These are phyloP conservation scores for Phoeniculus purpureus DNA, from an alignment of 2,797 vertebrate genomes.

Conservation along the genomic window DNA sequence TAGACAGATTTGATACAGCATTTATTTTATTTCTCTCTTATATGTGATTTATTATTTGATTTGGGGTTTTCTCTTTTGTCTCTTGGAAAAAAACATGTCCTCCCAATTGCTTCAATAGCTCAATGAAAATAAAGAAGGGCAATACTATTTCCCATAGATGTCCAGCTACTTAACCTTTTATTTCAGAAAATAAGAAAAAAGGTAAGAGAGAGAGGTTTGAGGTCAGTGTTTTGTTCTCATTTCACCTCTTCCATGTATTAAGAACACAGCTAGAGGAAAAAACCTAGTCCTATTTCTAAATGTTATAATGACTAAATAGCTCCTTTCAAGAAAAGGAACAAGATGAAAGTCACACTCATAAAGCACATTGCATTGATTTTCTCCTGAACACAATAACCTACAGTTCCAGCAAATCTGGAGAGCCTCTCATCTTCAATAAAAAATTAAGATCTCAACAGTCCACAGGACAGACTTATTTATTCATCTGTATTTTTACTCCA, in stretches of 20 bases:
- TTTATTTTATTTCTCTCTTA: slow-evolving; percentile 64
- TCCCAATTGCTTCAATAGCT: slow-evolving; percentile 50
- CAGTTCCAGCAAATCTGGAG: not conserved
- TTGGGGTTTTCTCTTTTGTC: slow-evolving; percentile 34
- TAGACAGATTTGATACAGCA: slow-evolving; percentile 61
- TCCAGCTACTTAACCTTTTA: slow-evolving; percentile 2
- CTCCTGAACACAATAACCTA: not conserved
- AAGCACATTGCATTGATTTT: not conserved
- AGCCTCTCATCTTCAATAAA: not conserved
- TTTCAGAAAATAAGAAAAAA: slow-evolving; percentile 38
- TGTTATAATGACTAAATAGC: not conserved
- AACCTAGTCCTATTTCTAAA: not conserved
- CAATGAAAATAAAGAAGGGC: slow-evolving; percentile 32
- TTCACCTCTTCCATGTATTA: not conserved
- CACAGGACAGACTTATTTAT: not conserved
- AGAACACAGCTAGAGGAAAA: rapidly evolving
- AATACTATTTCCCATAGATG: not conserved
- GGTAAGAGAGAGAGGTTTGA: not conserved
- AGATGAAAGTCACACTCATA: not conserved
- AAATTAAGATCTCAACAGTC: not conserved
- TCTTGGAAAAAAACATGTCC: not conserved
- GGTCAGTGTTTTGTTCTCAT: not conserved
- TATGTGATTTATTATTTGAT: slow-evolving; percentile 60
- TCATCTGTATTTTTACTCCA: not conserved
- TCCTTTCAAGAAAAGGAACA: not conserved